Conservation (phyloP, 2,797 vertebrate species). For the Phalloptychus januarius region DNA sequence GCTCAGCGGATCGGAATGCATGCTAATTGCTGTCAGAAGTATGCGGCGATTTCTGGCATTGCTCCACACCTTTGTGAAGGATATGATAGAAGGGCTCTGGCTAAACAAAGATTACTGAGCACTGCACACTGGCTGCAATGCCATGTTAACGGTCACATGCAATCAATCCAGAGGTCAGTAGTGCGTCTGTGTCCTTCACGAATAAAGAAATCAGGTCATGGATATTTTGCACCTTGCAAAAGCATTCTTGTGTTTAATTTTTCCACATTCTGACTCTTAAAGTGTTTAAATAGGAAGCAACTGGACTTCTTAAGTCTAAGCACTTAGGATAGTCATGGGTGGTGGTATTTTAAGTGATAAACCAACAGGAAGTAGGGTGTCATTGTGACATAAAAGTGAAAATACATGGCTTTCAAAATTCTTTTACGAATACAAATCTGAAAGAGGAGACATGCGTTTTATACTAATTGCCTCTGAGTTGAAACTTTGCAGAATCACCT, state of each 20-base stretch:
- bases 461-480: not conserved
- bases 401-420: not conserved
- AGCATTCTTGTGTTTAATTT: slow-evolving; percentile 48
- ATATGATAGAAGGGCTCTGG: slow-evolving; percentile 77
- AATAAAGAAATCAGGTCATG: slow-evolving; percentile 64
- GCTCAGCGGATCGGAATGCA: slow-evolving; percentile 98
- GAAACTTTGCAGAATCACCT: not conserved
- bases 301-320: not conserved
- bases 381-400: not conserved
- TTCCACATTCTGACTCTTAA: not conserved
- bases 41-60: slow-evolving; percentile 81
- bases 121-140: slow-evolving; percentile 80
- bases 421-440: not conserved
- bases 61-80: slow-evolving; percentile 79
- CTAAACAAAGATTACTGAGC: slow-evolving; percentile 84
- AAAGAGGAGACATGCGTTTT: not conserved
- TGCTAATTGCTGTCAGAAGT: slow-evolving; percentile 93
- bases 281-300: not conserved
- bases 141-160: slow-evolving; percentile 81
- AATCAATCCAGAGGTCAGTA: slow-evolving; percentile 80
- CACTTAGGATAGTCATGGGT: not conserved
- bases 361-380: not conserved
- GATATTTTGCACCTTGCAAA: slow-evolving; percentile 27
- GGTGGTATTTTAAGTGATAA: not conserved
- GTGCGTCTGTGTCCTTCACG: slow-evolving; percentile 75